phyloP scores from a whole-genome alignment of 2,888 invertebrate species.

The Gandaritis pyraliata region DNA sequence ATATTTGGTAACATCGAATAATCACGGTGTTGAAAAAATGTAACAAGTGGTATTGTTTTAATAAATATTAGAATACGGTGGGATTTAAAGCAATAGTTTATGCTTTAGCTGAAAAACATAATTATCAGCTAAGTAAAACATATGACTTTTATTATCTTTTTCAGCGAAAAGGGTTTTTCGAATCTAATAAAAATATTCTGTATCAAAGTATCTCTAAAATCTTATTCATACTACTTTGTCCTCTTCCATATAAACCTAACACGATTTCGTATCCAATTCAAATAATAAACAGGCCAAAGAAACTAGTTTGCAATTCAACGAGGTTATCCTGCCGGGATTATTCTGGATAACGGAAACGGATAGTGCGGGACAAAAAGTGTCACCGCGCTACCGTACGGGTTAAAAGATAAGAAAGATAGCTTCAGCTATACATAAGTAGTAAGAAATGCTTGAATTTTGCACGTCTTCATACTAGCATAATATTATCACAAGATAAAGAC shows the following conservation, averaged over 20 bases:
- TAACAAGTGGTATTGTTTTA: no score
- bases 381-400: slow-evolving; percentile 17
- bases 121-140: not conserved
- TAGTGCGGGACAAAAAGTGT: slow-evolving; percentile 25
- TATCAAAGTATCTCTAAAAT: slow-evolving; percentile 3
- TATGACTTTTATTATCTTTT: not conserved
- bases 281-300: slow-evolving; percentile 26
- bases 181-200: slow-evolving; percentile 6
- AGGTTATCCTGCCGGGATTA: slow-evolving; percentile 23
- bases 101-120: not conserved
- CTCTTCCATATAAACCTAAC: slow-evolving; percentile 13
- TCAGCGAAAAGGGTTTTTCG: not conserved
- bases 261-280: slow-evolving; percentile 17
- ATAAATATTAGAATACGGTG: no score
- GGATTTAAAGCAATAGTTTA: no score
- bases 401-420: slow-evolving; percentile 17
- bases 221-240: slow-evolving; percentile 2
- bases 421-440: slow-evolving; percentile 6
- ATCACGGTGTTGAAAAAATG: not conserved
- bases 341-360: slow-evolving; percentile 21
- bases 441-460: not conserved
- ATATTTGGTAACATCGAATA: not conserved
- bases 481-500: no score
- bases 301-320: slow-evolving; percentile 34
- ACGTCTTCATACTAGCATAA: not conserved